Evolutionary conservation across 2,113 vertebrate genomes (phyloP).

Genomic region (Aviceda subcristata): DNA sequence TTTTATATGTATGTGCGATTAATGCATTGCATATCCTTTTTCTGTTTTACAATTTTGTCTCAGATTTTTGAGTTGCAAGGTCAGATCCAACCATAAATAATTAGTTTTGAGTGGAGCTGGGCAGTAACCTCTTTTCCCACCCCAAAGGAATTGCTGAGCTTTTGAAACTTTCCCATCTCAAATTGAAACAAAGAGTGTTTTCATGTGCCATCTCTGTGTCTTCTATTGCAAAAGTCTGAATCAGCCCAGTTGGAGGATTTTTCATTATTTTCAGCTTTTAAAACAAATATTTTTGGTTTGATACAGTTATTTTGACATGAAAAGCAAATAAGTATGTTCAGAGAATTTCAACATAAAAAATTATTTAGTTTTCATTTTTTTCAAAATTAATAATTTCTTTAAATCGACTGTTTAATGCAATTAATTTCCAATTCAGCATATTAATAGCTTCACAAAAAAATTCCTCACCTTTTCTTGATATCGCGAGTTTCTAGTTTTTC

Average conservation of each 20-base stretch:
- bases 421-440: neutral
- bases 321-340: neutral
- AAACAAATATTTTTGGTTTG: neutral
- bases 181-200: neutral
- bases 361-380: neutral
- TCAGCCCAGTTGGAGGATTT: neutral
- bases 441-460: neutral
- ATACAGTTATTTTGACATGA: neutral
- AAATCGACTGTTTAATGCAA: neutral
- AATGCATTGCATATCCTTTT: neutral
- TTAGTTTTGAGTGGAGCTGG: neutral
- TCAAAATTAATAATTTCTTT: neutral
- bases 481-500: neutral
- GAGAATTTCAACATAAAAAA: neutral
- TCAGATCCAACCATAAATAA: neutral
- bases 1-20: neutral
- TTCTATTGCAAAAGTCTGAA: neutral
- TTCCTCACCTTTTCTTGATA: neutral
- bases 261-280: neutral
- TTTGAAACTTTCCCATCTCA: neutral
- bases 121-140: neutral
- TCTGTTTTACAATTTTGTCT: neutral
- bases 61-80: neutral
- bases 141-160: neutral
- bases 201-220: neutral